Percentiles rank a stretch among this genome's conserved stretches.
Conservation (phyloP, 2,888 invertebrate species). For the Carpatolechia fugitivella region DNA sequence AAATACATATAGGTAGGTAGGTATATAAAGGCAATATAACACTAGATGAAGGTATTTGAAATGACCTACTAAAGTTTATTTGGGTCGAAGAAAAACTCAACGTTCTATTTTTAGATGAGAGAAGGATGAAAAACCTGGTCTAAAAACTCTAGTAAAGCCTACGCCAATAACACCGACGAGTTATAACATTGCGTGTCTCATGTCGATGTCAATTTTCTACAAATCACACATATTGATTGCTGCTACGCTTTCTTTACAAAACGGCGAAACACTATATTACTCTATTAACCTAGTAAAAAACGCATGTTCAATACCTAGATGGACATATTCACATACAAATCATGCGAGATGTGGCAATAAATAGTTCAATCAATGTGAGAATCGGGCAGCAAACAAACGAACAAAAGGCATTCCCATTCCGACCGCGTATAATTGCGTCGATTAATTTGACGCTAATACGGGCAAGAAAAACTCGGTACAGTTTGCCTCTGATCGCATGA, state of each 20-base stretch:
- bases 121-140: too few relatives aligned
- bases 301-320: neutral
- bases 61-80: too few relatives aligned
- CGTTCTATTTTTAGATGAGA: too few relatives aligned
- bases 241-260: neutral
- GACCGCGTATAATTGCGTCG: slow-evolving; percentile 33
- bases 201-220: neutral
- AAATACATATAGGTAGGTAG: too few relatives aligned
- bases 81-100: too few relatives aligned
- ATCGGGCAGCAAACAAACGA: neutral
- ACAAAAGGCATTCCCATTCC: slow-evolving; percentile 26
- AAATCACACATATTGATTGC: slow-evolving; percentile 1
- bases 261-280: neutral
- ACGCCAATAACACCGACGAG: too few relatives aligned
- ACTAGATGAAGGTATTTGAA: too few relatives aligned
- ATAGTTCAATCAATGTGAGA: slow-evolving; percentile 8
- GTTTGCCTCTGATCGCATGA: slow-evolving; percentile 5
- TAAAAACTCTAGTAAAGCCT: too few relatives aligned
- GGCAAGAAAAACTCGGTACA: slow-evolving; percentile 23
- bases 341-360: slow-evolving; percentile 9
- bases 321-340: slow-evolving; percentile 13
- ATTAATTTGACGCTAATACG: slow-evolving; percentile 37
- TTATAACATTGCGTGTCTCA: too few relatives aligned
- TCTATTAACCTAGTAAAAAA: neutral
- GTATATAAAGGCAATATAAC: too few relatives aligned